These are phyloP conservation scores for Leptothorax acervorum DNA, from an alignment of 2,888 invertebrate genomes.

Conservation along the genomic window DNA sequence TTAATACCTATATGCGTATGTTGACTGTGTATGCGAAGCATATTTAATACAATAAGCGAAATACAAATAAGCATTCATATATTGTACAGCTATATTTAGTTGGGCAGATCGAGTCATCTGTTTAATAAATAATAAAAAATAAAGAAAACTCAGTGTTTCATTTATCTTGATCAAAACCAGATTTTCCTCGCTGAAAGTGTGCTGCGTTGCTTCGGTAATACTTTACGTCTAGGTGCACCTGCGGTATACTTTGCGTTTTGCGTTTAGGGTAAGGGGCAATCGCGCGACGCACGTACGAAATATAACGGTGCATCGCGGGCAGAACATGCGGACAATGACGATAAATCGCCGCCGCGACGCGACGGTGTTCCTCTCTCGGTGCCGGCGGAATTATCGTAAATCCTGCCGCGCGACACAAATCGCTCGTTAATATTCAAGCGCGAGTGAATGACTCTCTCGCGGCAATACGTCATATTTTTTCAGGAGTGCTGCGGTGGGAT, in stretches of 20 bases:
- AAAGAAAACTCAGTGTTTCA: neutral
- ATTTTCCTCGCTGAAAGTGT: neutral
- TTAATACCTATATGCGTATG: conserved; percentile 6
- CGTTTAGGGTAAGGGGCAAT: conserved; percentile 13
- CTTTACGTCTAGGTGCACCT: neutral
- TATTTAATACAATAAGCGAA: conserved; percentile 17
- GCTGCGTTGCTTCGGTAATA: neutral
- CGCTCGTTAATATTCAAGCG: conserved; percentile 47
- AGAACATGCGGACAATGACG: conserved; percentile 40
- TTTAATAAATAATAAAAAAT: conserved; percentile 15
- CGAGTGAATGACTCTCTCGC: conserved; percentile 39
- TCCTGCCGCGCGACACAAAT: conserved; percentile 40
- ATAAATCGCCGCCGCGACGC: conserved; percentile 48
- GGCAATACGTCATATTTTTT: conserved; percentile 32
- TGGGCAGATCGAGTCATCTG: conserved; percentile 1
- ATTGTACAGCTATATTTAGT: conserved; percentile 29
- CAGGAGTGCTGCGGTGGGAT: neutral
- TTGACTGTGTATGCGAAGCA: neutral
- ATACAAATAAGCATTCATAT: conserved; percentile 10
- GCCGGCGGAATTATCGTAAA: conserved; percentile 49
- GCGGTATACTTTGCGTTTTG: conserved; percentile 9
- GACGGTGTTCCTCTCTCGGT: conserved; percentile 10
- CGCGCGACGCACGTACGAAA: conserved; percentile 23
- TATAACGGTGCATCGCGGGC: conserved; percentile 44
- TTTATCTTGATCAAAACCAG: neutral